A percentile compares a stretch with the other conserved stretches of the same genome.
Conservation (phyloP, 2,797 vertebrate species). For the Lerista edwardsae region DNA sequence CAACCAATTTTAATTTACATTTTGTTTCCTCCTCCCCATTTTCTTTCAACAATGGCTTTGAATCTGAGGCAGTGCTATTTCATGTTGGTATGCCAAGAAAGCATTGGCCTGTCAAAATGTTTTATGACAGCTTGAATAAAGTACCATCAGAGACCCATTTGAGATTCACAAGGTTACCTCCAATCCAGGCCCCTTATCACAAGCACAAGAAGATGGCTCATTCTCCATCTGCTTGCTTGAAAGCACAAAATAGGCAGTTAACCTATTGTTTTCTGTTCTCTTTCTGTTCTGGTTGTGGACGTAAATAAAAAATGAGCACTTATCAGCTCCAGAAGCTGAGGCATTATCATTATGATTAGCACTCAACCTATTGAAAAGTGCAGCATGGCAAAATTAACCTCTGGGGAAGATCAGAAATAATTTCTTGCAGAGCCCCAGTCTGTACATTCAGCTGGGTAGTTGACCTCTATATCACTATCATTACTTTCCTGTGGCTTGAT, state of each 20-base stretch:
- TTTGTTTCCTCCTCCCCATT: slow-evolving; percentile 76
- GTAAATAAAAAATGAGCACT: slow-evolving; percentile 72
- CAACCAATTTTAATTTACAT: slow-evolving; percentile 77
- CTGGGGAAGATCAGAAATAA: slow-evolving; percentile 58
- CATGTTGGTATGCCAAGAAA: slow-evolving; percentile 75
- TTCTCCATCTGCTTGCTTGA: slow-evolving; percentile 72
- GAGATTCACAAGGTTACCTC: slow-evolving; percentile 77
- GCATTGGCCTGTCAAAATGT: slow-evolving; percentile 80
- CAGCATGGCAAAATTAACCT: slow-evolving; percentile 55
- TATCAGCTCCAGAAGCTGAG: slow-evolving; percentile 62
- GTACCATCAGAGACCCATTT: slow-evolving; percentile 74
- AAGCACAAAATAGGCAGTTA: slow-evolving; percentile 67
- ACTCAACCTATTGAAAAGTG: slow-evolving; percentile 35
- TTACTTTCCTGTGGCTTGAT: slow-evolving; percentile 57
- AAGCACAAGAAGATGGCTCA: slow-evolving; percentile 69
- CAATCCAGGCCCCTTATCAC: slow-evolving; percentile 69
- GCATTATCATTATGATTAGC: slow-evolving; percentile 35
- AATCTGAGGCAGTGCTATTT: slow-evolving; percentile 73
- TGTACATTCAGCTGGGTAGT: slow-evolving; percentile 43
- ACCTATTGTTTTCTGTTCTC: slow-evolving; percentile 71
- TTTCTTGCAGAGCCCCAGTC: slow-evolving; percentile 48
- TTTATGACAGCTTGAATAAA: slow-evolving; percentile 82
- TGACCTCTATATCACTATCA: slow-evolving; percentile 53
- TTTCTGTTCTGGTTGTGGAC: slow-evolving; percentile 55
- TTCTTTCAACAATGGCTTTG: slow-evolving; percentile 74